phyloP scores from a whole-genome alignment of 2,888 invertebrate genomes.

The Melipona bicolor region DNA sequence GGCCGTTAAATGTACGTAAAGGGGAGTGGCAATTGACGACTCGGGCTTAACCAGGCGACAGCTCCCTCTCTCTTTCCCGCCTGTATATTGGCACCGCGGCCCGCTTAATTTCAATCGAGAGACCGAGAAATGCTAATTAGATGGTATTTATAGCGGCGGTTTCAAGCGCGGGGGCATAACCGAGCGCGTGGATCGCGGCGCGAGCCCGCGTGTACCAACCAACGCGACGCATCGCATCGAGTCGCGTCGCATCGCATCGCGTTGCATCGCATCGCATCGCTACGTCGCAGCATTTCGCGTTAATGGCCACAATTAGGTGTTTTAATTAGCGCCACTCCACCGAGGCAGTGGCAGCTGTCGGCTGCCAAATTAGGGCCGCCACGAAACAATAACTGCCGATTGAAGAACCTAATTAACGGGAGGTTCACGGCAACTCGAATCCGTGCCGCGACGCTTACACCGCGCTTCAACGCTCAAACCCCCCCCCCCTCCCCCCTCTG shows the following conservation, averaged over 20 bases:
- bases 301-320: conserved; percentile 84
- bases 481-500: background rate
- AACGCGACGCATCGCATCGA: conserved; percentile 22
- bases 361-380: conserved; percentile 82
- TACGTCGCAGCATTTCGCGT: conserved; percentile 80
- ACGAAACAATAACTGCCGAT: conserved; percentile 83
- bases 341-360: conserved; percentile 79
- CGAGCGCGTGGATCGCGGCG: conserved; percentile 71
- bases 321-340: conserved; percentile 83
- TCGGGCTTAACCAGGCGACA: conserved; percentile 61
- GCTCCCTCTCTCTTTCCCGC: conserved; percentile 53
- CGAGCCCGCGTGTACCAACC: conserved; percentile 60
- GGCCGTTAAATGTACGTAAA: conserved; percentile 59
- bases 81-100: conserved; percentile 52
- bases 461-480: background rate
- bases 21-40: conserved; percentile 67
- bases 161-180: conserved; percentile 70
- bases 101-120: conserved; percentile 75
- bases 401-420: conserved; percentile 82
- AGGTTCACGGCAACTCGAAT: conserved; percentile 59
- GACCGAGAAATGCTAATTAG: conserved; percentile 78
- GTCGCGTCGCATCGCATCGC: conserved; percentile 50
- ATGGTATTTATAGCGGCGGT: conserved; percentile 74
- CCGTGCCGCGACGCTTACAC: conserved; percentile 21
- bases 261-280: conserved; percentile 48